Percentiles rank a stretch among this genome's conserved stretches.
phyloP scores from a whole-genome alignment of 2,888 invertebrate genomes.

The Microlaimidae sp. region DNA sequence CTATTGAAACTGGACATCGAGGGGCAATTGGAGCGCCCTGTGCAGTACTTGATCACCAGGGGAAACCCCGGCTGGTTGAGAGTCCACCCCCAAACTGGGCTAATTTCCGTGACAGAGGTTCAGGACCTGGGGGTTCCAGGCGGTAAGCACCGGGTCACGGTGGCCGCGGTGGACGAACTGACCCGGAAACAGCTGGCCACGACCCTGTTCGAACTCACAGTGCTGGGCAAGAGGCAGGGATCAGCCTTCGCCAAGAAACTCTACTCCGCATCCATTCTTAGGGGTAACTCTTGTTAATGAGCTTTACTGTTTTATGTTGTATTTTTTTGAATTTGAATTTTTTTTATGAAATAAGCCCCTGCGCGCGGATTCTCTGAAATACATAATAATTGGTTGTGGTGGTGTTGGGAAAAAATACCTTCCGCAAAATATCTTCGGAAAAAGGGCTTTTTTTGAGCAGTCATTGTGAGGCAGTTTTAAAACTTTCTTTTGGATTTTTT shows the following conservation, averaged over 20 bases:
- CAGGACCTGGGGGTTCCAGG: background rate
- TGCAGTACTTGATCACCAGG: background rate
- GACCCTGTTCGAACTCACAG: background rate
- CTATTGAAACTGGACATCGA: background rate
- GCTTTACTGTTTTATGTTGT: too few species aligned
- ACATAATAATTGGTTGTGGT: too few species aligned
- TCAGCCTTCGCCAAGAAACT: background rate
- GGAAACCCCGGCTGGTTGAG: slow-evolving; percentile 9
- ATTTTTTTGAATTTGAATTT: too few species aligned
- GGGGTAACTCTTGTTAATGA: too few species aligned
- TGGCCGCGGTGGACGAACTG: background rate
- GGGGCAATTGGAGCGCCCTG: background rate
- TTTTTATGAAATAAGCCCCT: too few species aligned
- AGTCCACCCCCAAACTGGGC: background rate
- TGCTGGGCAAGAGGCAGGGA: background rate
- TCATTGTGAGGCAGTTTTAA: too few species aligned
- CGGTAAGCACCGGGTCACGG: background rate
- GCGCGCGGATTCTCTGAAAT: too few species aligned
- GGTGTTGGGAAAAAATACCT: too few species aligned
- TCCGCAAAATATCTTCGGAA: too few species aligned
- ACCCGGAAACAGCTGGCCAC: background rate
- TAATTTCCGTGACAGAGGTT: background rate
- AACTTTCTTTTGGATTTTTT: too few species aligned
- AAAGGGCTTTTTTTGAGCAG: too few species aligned
- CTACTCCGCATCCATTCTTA: background rate